Evolutionary conservation across 2,113 vertebrate species (phyloP).

Genomic region (Protobothrops flavoviridis): DNA sequence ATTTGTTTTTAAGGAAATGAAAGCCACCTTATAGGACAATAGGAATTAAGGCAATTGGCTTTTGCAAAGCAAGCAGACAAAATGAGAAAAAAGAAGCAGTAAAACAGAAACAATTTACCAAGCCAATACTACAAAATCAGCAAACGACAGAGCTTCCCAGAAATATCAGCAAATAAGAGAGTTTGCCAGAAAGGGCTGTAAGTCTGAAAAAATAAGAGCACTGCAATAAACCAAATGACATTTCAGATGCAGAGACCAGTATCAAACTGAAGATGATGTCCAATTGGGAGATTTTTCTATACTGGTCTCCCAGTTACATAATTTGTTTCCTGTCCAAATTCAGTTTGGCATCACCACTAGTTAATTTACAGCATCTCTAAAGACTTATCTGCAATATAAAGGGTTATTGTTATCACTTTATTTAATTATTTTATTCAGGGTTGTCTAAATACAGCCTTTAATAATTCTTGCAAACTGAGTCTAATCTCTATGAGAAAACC

Average conservation of each 20-base stretch:
- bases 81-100: not conserved
- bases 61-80: not conserved
- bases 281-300: not conserved
- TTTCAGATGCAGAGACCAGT: not conserved
- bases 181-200: not conserved
- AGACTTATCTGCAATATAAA: not conserved
- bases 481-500: not conserved
- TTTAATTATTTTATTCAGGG: not conserved
- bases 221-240: not conserved
- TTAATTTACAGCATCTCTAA: not conserved
- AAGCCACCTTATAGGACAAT: not conserved
- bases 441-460: not conserved
- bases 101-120: not conserved
- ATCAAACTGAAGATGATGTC: not conserved
- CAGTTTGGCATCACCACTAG: not conserved
- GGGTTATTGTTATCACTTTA: not conserved
- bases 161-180: not conserved
- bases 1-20: not conserved
- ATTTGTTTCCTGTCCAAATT: not conserved
- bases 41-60: not conserved
- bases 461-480: not conserved
- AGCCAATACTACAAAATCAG: not conserved
- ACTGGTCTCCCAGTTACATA: not conserved
- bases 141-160: not conserved
- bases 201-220: not conserved